These are phyloP conservation scores for Eilema griseolum DNA, from an alignment of 2,888 invertebrate genomes.

Conservation along the genomic window DNA sequence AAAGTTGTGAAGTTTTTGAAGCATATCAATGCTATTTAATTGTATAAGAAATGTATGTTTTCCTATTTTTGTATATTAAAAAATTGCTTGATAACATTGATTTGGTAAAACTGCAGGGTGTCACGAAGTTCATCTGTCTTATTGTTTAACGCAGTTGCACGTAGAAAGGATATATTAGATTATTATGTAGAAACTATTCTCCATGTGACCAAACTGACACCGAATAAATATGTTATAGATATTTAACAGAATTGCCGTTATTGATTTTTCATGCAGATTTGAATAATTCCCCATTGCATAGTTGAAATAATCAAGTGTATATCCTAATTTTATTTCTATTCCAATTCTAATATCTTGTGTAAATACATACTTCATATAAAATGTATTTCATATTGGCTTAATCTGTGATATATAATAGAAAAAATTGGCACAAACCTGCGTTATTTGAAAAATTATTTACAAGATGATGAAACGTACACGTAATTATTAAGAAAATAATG, in stretches of 20 bases:
- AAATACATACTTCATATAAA: slow-evolving; percentile 51
- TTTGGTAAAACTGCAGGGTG: slow-evolving; percentile 40
- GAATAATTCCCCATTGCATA: slow-evolving; percentile 35
- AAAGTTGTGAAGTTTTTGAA: slow-evolving; percentile 75
- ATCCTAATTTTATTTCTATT: slow-evolving; percentile 63
- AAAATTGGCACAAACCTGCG: slow-evolving; percentile 65
- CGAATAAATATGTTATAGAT: slow-evolving; percentile 33
- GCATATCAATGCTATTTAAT: slow-evolving; percentile 76
- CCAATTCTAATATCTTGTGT: slow-evolving; percentile 54
- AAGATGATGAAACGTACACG: slow-evolving; percentile 39
- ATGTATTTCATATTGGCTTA: slow-evolving; percentile 77
- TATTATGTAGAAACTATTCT: slow-evolving; percentile 69
- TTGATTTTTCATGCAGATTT: slow-evolving; percentile 26
- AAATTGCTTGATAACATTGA: slow-evolving; percentile 44
- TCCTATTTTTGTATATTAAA: slow-evolving; percentile 64
- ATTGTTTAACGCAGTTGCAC: slow-evolving; percentile 58
- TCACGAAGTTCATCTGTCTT: slow-evolving; percentile 36
- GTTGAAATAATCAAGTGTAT: slow-evolving; percentile 35
- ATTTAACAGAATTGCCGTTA: slow-evolving; percentile 28
- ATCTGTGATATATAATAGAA: slow-evolving; percentile 81
- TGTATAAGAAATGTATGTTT: slow-evolving; percentile 60
- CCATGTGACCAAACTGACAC: slow-evolving; percentile 78
- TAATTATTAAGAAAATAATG: slow-evolving; percentile 37
- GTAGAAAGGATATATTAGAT: slow-evolving; percentile 59
- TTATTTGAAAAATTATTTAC: slow-evolving; percentile 46